phyloP scores from a whole-genome alignment of 1,140 invertebrate species.

The Psilanteris sp. region DNA sequence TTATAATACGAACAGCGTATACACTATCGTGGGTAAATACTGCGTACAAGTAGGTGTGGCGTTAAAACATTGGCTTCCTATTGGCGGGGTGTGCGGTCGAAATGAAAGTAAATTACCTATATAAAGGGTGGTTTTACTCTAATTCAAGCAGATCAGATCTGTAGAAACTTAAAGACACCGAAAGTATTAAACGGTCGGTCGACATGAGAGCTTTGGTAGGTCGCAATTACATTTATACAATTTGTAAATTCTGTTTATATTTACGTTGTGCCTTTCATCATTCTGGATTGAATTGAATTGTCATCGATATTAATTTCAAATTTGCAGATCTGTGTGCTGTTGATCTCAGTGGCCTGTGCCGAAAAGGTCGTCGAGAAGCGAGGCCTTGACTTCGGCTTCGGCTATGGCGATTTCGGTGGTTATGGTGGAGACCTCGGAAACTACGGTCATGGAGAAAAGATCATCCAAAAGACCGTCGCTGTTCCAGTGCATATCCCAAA shows the following conservation, averaged over 20 bases:
- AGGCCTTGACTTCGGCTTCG: slow-evolving; percentile 65
- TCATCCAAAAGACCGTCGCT: slow-evolving; percentile 68
- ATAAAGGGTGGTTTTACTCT: slow-evolving; percentile 78
- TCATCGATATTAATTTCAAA: too few species aligned
- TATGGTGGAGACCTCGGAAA: slow-evolving; percentile 31
- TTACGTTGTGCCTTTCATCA: too few species aligned
- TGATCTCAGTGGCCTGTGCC: slow-evolving; percentile 72
- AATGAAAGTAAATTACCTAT: slow-evolving; percentile 80
- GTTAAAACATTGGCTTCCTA: slow-evolving; percentile 74
- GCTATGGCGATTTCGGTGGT: slow-evolving; percentile 27
- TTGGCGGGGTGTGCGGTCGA: slow-evolving; percentile 73
- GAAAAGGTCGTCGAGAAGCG: slow-evolving; percentile 75
- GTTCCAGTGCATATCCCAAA: slow-evolving; percentile 65
- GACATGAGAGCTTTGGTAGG: slow-evolving; percentile 77
- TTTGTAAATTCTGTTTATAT: too few species aligned
- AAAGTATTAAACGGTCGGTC: slow-evolving; percentile 66
- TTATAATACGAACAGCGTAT: slow-evolving; percentile 69
- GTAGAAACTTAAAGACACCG: slow-evolving; percentile 63
- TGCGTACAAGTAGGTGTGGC: slow-evolving; percentile 77
- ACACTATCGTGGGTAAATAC: slow-evolving; percentile 71
- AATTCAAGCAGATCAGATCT: slow-evolving; percentile 71
- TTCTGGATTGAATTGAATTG: neutral
- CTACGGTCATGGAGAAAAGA: slow-evolving; percentile 54
- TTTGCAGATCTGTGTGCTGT: slow-evolving; percentile 72
- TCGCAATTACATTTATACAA: too few species aligned